Evolutionary conservation across 2,888 invertebrate genomes (phyloP).

Genomic region (Aromia moschata): DNA sequence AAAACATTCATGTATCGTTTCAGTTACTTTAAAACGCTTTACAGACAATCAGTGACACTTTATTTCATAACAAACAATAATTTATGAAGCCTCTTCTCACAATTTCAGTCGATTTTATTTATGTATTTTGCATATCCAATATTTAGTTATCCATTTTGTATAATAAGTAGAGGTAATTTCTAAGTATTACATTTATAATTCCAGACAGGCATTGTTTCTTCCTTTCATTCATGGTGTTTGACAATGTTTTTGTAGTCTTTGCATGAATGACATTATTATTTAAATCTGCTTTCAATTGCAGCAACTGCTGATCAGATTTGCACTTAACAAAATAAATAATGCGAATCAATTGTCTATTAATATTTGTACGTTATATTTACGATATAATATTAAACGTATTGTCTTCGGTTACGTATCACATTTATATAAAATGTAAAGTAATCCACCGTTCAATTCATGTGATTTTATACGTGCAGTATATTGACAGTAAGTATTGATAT

Average conservation of each 20-base stretch:
- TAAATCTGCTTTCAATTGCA: constrained; percentile 31
- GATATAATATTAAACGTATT: constrained; percentile 9
- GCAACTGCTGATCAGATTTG: constrained; percentile 16
- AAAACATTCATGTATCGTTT: constrained; percentile 3
- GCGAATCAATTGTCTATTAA: constrained; percentile 20
- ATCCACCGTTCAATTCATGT: constrained; percentile 3
- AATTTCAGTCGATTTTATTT: constrained; percentile 32
- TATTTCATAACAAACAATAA: constrained; percentile 29
- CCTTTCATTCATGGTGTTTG: constrained; percentile 59
- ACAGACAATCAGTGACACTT: constrained; percentile 24
- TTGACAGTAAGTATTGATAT: constrained; percentile 20
- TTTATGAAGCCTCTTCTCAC: constrained; percentile 25
- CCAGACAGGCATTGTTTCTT: constrained; percentile 58
- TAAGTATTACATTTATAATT: constrained; percentile 57
- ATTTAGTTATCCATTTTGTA: constrained; percentile 48
- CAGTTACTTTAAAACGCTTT: constrained; percentile 25
- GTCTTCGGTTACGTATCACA: not conserved
- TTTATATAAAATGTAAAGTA: constrained; percentile 15
- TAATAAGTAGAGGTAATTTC: constrained; percentile 51
- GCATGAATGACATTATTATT: constrained; percentile 53
- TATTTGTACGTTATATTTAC: constrained; percentile 20
- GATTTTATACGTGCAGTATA: not conserved
- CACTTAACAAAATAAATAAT: constrained; percentile 21
- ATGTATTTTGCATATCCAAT: constrained; percentile 40
- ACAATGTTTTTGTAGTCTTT: constrained; percentile 53